Percentiles rank a stretch among this genome's conserved stretches.
phyloP scores from a whole-genome alignment of 2,113 vertebrate genomes.

The Takifugu flavidus region DNA sequence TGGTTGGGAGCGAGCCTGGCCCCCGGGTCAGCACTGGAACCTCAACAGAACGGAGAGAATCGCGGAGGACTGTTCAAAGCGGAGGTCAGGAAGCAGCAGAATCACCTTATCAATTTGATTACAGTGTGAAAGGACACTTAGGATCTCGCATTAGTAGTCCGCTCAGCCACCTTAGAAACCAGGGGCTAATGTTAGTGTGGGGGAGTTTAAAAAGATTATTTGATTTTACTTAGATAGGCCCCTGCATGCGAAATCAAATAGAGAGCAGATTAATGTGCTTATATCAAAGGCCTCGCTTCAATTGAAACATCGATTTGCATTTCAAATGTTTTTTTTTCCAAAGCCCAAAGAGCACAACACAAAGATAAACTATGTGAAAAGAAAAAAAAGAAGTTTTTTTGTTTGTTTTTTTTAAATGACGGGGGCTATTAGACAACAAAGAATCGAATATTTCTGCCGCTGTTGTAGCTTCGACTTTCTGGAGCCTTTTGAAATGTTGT shows the following conservation, averaged over 20 bases:
- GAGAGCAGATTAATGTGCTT: conserved; percentile 60
- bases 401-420: not conserved
- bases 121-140: conserved; percentile 75
- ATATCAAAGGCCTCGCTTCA: conserved; percentile 51
- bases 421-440: conserved; percentile 26
- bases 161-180: conserved; percentile 52
- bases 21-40: too few relatives aligned
- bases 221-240: conserved; percentile 73
- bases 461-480: conserved; percentile 30
- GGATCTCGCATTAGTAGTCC: conserved; percentile 68
- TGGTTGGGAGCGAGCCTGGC: too few relatives aligned
- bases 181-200: conserved; percentile 54
- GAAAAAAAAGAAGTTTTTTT: conserved; percentile 3
- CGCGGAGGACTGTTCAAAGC: conserved; percentile 32
- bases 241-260: conserved; percentile 66
- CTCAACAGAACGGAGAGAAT: not conserved
- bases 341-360: conserved; percentile 29
- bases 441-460: conserved; percentile 23
- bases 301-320: conserved; percentile 60
- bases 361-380: conserved; percentile 15
- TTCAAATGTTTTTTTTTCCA: conserved; percentile 39
- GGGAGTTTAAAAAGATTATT: conserved; percentile 67
- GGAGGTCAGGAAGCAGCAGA: conserved; percentile 44
- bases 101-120: conserved; percentile 72
- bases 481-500: not conserved